Conservation (phyloP, 92 coral and sea anemone species). For the Pocillopora meandrina region DNA sequence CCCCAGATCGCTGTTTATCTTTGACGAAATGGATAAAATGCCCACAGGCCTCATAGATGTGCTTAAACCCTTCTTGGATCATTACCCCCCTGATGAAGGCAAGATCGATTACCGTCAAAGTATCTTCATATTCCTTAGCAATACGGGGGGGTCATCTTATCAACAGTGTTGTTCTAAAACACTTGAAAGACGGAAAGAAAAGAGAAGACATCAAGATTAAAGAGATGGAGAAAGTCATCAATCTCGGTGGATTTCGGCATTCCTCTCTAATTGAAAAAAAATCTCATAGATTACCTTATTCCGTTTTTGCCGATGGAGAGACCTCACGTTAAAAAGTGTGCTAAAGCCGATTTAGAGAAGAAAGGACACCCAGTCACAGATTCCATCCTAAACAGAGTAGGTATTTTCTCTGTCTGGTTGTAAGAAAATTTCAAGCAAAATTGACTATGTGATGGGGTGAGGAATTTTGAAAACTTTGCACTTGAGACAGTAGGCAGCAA, state of each 20-base stretch:
- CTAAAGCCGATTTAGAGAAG: constrained; percentile 63
- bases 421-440: constrained; percentile 89
- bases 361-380: constrained; percentile 57
- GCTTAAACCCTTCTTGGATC: constrained; percentile 84
- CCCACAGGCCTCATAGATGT: constrained; percentile 86
- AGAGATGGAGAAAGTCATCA: constrained; percentile 77
- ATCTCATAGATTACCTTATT: constrained; percentile 79
- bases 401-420: constrained; percentile 91
- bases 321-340: constrained; percentile 82
- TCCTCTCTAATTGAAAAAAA: constrained; percentile 67
- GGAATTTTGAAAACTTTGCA: no score
- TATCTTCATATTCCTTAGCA: constrained; percentile 87
- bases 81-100: constrained; percentile 62
- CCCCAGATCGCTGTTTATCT: constrained; percentile 79
- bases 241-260: constrained; percentile 90
- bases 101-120: constrained; percentile 78
- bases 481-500: no score
- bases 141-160: constrained; percentile 87
- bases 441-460: constrained; percentile 74
- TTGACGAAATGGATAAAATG: constrained; percentile 97
- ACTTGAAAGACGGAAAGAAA: constrained; percentile 77
- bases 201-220: constrained; percentile 75
- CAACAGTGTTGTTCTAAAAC: constrained; percentile 62
- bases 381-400: constrained; percentile 45
- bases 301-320: constrained; percentile 91